Evolutionary conservation across 1,140 invertebrate species (phyloP).

Genomic region (Scaptodrosophila lebanonensis): DNA sequence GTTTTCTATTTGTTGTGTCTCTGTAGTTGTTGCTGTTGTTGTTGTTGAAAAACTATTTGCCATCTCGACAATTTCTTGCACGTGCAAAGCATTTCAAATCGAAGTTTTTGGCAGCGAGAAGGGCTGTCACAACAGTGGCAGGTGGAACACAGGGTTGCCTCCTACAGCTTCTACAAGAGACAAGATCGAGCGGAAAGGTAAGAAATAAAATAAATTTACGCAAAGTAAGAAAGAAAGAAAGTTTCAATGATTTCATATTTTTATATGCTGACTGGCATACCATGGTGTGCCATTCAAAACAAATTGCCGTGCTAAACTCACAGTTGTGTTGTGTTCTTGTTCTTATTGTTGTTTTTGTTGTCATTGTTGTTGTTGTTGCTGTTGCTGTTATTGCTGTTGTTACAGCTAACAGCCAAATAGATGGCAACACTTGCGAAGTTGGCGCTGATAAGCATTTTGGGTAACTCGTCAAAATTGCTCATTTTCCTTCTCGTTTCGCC

Average conservation of each 20-base stretch:
- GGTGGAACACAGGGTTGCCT: too few species aligned
- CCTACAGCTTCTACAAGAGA: too few species aligned
- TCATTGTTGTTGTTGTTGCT: too few species aligned
- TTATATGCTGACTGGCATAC: not conserved
- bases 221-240: constrained; percentile 33
- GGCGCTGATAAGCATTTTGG: not conserved
- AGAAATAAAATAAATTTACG: constrained; percentile 67
- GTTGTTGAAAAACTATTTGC: constrained; percentile 70
- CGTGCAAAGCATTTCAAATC: constrained; percentile 62
- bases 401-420: too few species aligned
- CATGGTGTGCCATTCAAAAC: constrained; percentile 33
- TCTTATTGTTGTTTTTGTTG: too few species aligned
- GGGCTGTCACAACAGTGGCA: too few species aligned
- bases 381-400: not conserved
- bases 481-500: not conserved
- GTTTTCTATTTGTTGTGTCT: constrained; percentile 62
- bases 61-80: constrained; percentile 72
- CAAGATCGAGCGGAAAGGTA: too few species aligned
- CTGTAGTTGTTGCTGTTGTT: constrained; percentile 34
- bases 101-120: constrained; percentile 40
- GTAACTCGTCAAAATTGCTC: too few species aligned
- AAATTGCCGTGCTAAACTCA: constrained; percentile 26
- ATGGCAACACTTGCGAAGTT: constrained; percentile 5
- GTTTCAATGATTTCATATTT: constrained; percentile 65
- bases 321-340: too few species aligned